Evolutionary conservation across 1,140 invertebrate genomes (phyloP).

Genomic region (Whitmania pigra): DNA sequence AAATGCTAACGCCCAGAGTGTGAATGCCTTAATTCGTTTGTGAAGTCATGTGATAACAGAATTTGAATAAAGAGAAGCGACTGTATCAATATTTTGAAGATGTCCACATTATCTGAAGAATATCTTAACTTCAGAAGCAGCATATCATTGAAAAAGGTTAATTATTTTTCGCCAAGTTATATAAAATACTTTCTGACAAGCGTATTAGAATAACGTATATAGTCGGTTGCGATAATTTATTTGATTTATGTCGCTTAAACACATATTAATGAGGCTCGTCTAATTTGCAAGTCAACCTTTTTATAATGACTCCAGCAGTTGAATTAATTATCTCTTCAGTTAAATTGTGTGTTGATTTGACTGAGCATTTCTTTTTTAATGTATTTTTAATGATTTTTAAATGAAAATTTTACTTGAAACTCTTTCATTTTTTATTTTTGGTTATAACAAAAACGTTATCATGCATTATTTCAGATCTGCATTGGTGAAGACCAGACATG

Average conservation of each 20-base stretch:
- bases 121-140: conserved; percentile 3
- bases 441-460: neutral
- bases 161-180: neutral
- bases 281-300: too few relatives aligned
- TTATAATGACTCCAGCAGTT: neutral
- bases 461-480: conserved; percentile 4
- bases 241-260: neutral
- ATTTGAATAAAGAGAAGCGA: too few relatives aligned
- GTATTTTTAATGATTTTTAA: too few relatives aligned
- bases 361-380: neutral
- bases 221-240: neutral
- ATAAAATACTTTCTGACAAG: neutral
- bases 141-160: neutral
- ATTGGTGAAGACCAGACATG: conserved; percentile 51
- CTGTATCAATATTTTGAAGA: neutral
- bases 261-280: neutral
- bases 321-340: neutral
- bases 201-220: neutral
- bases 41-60: too few relatives aligned
- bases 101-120: neutral
- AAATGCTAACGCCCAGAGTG: too few relatives aligned
- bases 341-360: neutral
- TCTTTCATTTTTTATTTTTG: neutral
- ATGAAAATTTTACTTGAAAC: too few relatives aligned
- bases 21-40: too few relatives aligned